Base-by-base conservation (phyloP, 2,888 invertebrate genomes). In the Mythimna loreyi region DNA sequence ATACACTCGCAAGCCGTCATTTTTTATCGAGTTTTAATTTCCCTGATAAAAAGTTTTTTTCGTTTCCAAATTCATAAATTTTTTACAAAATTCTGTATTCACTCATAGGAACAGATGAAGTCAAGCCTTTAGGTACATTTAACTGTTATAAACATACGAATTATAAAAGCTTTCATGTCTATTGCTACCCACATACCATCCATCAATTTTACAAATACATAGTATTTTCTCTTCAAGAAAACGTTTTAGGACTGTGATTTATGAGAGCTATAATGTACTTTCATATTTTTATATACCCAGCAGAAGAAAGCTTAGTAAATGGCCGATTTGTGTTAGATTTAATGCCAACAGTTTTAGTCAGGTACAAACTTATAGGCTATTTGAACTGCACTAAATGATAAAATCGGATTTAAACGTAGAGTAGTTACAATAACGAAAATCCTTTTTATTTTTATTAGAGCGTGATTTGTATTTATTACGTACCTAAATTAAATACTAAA, bases 311-410 rank as follows among this genome's bases (percentile, higher is more conserved):
- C 73, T 62, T 64, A 28, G 69, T 79, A 76, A 78, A 68, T 73
- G 45, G 67, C 43, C 61, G 47, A 72, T 75, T 84, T 70, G 67
- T 67, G 61, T 55, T 33, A 53, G 67, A 67, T 49, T 45, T 45
- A 19, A 65, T 75, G 84, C 82, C 80, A 76, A 82, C 43, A 55
- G n/a, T 57, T 55, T 60, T 25, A 57, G 21, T 11, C n/a, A 19
- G n/a, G 47, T 45, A 30, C 40, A 55, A 62, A 56, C 53, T 21
- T 63, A 49, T 59, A 43, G 13, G 40, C 23, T 13, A 16, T 49
- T 80, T 52, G 49, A 50, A 28, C 33, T 56, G 13, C 23, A 13
- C 30, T 64, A 56, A 73, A 56, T 33, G 64, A 55, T 60, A 4
- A 52, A 25, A 9, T 19, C 19, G 19, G 11, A 59, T 68, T 78